Evolutionary conservation across 2,888 invertebrate species (phyloP).

Genomic region (Drosophila sordidula): DNA sequence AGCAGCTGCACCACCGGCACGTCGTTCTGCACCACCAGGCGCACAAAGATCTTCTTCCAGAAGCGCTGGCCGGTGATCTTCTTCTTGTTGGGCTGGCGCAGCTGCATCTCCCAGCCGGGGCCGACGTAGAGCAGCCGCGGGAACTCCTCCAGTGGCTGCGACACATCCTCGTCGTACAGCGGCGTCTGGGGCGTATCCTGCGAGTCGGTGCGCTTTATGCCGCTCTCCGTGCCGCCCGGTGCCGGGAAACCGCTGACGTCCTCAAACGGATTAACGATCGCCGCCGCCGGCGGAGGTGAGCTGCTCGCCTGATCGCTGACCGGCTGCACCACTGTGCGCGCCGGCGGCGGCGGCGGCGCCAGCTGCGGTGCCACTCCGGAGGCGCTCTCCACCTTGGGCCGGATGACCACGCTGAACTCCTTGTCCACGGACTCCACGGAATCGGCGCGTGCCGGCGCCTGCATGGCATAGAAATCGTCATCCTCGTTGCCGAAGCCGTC

Average conservation of each 20-base stretch:
- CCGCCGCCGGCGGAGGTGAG: conserved; percentile 87
- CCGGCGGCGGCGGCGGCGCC: conserved; percentile 88
- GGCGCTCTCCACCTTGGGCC: conserved; percentile 86
- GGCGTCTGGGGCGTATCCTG: conserved; percentile 96
- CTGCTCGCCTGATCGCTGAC: neutral
- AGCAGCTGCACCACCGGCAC: conserved; percentile 94
- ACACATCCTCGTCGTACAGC: conserved; percentile 96
- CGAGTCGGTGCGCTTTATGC: conserved; percentile 86
- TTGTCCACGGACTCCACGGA: conserved; percentile 91
- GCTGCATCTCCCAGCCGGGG: conserved; percentile 98
- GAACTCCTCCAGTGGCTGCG: conserved; percentile 96
- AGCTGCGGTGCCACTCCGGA: conserved; percentile 89
- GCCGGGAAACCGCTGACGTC: conserved; percentile 81
- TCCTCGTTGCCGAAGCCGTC: conserved; percentile 89
- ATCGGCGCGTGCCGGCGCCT: conserved; percentile 88
- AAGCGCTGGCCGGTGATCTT: conserved; percentile 97
- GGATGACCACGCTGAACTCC: conserved; percentile 92
- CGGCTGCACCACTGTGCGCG: conserved; percentile 38
- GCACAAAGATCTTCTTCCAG: conserved; percentile 98
- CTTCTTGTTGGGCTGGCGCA: conserved; percentile 98
- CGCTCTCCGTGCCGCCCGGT: conserved; percentile 65
- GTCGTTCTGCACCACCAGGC: conserved; percentile 91
- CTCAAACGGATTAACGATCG: conserved; percentile 88
- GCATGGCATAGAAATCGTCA: conserved; percentile 92
- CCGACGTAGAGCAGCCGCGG: conserved; percentile 91